Base-by-base conservation (phyloP, 1,140 invertebrate species). In the Homarus americanus region DNA sequence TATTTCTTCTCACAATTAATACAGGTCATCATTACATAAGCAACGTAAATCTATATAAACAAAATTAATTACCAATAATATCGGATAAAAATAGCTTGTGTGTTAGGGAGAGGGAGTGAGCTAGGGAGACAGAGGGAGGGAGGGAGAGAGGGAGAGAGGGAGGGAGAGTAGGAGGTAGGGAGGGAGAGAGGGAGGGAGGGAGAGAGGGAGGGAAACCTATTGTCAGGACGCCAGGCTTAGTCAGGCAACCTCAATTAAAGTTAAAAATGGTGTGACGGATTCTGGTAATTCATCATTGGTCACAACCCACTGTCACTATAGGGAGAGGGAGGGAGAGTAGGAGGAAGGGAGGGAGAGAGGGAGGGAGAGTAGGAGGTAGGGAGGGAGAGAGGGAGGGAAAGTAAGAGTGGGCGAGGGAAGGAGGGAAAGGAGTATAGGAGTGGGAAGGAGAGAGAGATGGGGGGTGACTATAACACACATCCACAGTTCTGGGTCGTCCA, bases 181-280 rank as follows among this genome's bases (percentile, higher is more conserved):
- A 20, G 20, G 53, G 15, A 4, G 12, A 4, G 20, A 58, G 17
- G 5, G 15, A 15, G 4, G 17, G 17, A 58, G 20, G 53, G 15
- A 20, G 20, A 24, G 53, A 24, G 24, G 24, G 17, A 58, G 20
- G 53, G 20, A 15, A 15, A 20, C 12, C 20, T 4, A 20, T 58
- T 15, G 12, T 20, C 5, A 58, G 24, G 20, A 24, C 24, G 53
- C 53, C 53, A 58, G 24, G 53, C 53, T 58, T 58, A 58, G 53
- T 20, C 53, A 58, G 20, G 53, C 53, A 4, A 7, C 63, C 63
- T 69, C 63, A 69, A 69, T 69, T 69, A 69, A 24, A 69, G 63
- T 69, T 69, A 69, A 69, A 69, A 69, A 69, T 69, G 63, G 63
- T 69, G 63, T 69, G 63, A 32, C n/a, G n/a, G 24, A 69, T 69